A percentile compares a stretch with the other conserved stretches of the same genome.
These are phyloP conservation scores for Corvus hawaiiensis DNA, from an alignment of 2,113 vertebrate species.

Conservation along the genomic window DNA sequence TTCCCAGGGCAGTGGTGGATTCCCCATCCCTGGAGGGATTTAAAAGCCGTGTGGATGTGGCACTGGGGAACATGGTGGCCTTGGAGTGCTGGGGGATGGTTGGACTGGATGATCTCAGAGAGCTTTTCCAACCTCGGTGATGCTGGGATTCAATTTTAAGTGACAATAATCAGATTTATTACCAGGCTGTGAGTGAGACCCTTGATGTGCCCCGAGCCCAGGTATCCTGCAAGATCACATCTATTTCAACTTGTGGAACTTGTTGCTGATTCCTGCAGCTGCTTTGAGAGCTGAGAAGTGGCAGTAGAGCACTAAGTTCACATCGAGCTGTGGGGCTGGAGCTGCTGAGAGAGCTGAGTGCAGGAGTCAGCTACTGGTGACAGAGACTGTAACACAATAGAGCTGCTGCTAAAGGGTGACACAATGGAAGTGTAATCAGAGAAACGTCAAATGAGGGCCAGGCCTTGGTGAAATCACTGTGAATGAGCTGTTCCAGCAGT, in stretches of 20 bases:
- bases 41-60: background rate
- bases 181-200: background rate
- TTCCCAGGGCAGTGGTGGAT: background rate
- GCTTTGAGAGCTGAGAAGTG: slow-evolving; percentile 13
- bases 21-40: background rate
- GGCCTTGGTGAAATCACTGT: background rate
- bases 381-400: background rate
- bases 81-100: background rate
- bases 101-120: accelerated
- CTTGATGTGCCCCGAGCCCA: accelerated
- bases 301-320: background rate
- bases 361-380: background rate
- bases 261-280: background rate
- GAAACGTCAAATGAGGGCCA: background rate
- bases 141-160: background rate
- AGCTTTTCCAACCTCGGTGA: background rate
- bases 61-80: background rate
- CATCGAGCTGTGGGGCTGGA: background rate
- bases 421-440: background rate
- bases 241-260: background rate
- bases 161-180: background rate
- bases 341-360: background rate
- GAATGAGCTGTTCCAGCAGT: slow-evolving; percentile 4
- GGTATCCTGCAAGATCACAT: background rate
- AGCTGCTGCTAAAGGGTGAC: background rate